A percentile compares a stretch with the other conserved stretches of the same genome.
These are phyloP conservation scores for Todiramphus chloris DNA, from an alignment of 2,113 vertebrate genomes.

Conservation along the genomic window DNA sequence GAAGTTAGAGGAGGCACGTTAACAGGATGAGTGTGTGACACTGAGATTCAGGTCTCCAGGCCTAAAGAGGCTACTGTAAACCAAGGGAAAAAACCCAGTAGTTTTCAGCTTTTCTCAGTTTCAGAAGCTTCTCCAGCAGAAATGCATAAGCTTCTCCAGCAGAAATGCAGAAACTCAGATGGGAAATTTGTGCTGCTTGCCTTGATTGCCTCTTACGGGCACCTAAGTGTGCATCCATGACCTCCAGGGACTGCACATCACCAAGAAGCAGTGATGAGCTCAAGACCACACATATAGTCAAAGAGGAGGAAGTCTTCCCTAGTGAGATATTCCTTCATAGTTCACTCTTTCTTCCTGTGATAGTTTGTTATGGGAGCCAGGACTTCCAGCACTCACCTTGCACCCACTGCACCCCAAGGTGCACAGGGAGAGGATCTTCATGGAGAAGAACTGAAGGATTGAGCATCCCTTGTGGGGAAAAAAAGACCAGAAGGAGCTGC, in stretches of 20 bases:
- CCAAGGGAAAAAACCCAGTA: neutral
- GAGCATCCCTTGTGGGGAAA: neutral
- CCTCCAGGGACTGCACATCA: neutral
- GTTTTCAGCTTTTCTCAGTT: neutral
- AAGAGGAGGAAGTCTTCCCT: neutral
- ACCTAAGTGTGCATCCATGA: neutral
- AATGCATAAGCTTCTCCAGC: neutral
- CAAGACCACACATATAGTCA: neutral
- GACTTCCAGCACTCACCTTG: rapidly evolving
- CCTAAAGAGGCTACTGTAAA: neutral
- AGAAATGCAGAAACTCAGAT: neutral
- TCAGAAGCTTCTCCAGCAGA: neutral
- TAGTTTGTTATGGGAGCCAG: neutral
- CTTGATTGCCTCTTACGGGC: neutral
- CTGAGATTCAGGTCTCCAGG: neutral
- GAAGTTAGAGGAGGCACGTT: neutral
- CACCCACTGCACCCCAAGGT: neutral
- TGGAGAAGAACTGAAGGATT: neutral
- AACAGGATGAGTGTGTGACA: neutral
- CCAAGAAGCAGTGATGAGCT: neutral
- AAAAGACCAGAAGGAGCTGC: neutral
- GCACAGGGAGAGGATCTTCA: neutral
- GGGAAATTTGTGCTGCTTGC: neutral
- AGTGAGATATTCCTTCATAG: neutral
- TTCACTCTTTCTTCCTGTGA: neutral